Evolutionary conservation across 2,888 invertebrate species (phyloP).

Genomic region (Apotomis turbidana): DNA sequence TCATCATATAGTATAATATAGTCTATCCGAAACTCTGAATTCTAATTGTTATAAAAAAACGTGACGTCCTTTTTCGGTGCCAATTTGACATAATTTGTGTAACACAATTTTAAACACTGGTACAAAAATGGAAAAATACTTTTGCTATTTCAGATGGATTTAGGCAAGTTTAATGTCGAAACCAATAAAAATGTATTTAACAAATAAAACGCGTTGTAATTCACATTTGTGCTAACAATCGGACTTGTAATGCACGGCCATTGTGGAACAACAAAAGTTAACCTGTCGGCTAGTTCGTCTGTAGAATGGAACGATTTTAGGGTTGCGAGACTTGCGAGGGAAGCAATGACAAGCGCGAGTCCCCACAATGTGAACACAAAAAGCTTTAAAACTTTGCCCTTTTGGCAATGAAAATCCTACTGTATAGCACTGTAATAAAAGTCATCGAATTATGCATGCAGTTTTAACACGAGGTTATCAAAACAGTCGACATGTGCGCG

Average conservation of each 20-base stretch:
- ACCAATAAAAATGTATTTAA: constrained; percentile 47
- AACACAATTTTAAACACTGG: no score
- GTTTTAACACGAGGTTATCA: constrained; percentile 49
- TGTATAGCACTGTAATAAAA: constrained; percentile 46
- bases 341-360: constrained; percentile 79
- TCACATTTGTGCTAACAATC: constrained; percentile 82
- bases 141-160: no score
- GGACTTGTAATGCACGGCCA: constrained; percentile 78
- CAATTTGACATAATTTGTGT: no score
- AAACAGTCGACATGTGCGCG: constrained; percentile 72
- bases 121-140: no score
- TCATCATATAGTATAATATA: no score
- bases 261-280: constrained; percentile 81
- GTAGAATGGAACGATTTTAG: constrained; percentile 80
- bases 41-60: no score
- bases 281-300: constrained; percentile 79
- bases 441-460: constrained; percentile 18
- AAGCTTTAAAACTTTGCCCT: constrained; percentile 41
- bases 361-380: constrained; percentile 68
- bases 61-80: no score
- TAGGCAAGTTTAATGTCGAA: neutral
- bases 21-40: no score
- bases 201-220: constrained; percentile 78
- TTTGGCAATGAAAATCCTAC: constrained; percentile 46
- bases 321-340: constrained; percentile 82